A percentile compares a stretch with the other conserved stretches of the same genome.
Conservation (phyloP, 1,140 invertebrate species). For the Condylostylus longicornis region DNA sequence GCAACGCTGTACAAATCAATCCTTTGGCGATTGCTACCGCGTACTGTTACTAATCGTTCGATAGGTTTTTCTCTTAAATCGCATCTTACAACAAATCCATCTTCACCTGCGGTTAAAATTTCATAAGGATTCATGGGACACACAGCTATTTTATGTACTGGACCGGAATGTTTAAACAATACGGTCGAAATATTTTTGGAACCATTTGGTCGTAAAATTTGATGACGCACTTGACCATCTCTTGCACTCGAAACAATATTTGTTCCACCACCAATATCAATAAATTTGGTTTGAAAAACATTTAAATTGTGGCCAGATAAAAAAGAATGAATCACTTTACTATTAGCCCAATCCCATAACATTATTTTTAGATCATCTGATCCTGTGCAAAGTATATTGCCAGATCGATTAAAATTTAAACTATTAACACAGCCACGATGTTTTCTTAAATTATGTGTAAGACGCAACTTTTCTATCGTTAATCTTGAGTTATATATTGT, state of each 20-base stretch:
- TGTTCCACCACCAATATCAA: conserved; percentile 41
- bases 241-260: conserved; percentile 75
- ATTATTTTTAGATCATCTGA: conserved; percentile 78
- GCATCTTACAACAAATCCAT: conserved; percentile 62
- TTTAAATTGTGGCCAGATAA: conserved; percentile 71
- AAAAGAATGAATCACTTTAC: conserved; percentile 46
- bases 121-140: conserved; percentile 53
- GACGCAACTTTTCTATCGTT: conserved; percentile 64
- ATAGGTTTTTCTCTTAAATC: conserved; percentile 55
- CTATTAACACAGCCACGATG: conserved; percentile 87
- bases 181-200: conserved; percentile 10
- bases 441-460: conserved; percentile 59
- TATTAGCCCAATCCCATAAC: conserved; percentile 80
- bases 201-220: conserved; percentile 20
- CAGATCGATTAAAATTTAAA: conserved; percentile 71
- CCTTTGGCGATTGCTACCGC: conserved; percentile 6
- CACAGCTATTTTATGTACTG: conserved; percentile 25
- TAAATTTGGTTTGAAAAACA: conserved; percentile 72
- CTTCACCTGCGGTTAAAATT: conserved; percentile 77
- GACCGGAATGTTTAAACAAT: conserved; percentile 18
- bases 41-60: neutral
- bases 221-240: conserved; percentile 65
- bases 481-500: conserved; percentile 68
- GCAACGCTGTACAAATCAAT: conserved; percentile 74
- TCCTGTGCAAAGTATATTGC: conserved; percentile 45